These are phyloP conservation scores for Porites australiensis DNA, from an alignment of 64 coral and sea anemone genomes.

Conservation along the genomic window DNA sequence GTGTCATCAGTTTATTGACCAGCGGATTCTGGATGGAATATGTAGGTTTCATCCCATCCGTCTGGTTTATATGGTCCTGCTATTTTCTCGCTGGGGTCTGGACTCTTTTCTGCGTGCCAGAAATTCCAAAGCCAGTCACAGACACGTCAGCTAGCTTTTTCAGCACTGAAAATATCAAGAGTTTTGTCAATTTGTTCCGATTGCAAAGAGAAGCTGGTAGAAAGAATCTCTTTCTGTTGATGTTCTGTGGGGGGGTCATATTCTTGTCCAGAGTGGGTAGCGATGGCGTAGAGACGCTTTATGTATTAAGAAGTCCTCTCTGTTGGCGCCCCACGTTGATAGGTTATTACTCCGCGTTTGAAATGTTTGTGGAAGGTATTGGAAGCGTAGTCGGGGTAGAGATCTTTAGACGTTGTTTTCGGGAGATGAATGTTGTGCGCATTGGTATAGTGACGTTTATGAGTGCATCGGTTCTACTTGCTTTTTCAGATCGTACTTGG, in stretches of 20 bases:
- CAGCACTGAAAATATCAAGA: conserved; percentile 63
- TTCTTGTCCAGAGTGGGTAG: conserved; percentile 3
- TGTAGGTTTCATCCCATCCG: conserved; percentile 71
- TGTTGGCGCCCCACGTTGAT: conserved; percentile 83
- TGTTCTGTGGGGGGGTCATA: conserved; percentile 17
- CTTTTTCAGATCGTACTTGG: conserved; percentile 41
- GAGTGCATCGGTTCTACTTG: not conserved
- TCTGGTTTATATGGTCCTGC: conserved; percentile 76
- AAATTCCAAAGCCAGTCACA: conserved; percentile 38
- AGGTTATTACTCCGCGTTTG: conserved; percentile 73
- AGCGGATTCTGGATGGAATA: conserved; percentile 87
- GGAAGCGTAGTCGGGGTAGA: conserved; percentile 84
- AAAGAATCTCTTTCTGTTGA: conserved; percentile 60
- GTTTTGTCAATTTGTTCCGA: conserved; percentile 59
- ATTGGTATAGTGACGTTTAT: conserved; percentile 64
- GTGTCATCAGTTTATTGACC: conserved; percentile 77
- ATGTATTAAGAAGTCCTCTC: conserved; percentile 81
- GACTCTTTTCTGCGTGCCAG: conserved; percentile 73
- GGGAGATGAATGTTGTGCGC: conserved; percentile 19
- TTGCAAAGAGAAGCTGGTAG: conserved; percentile 14
- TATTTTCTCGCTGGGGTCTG: conserved; percentile 49
- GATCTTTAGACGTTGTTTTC: conserved; percentile 38
- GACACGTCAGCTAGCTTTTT: conserved; percentile 52
- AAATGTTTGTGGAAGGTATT: conserved; percentile 44
- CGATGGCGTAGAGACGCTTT: conserved; percentile 55